Percentiles rank a stretch among this genome's conserved stretches.
These are phyloP conservation scores for Aegithalos caudatus DNA, from an alignment of 2,113 vertebrate genomes.

Conservation along the genomic window DNA sequence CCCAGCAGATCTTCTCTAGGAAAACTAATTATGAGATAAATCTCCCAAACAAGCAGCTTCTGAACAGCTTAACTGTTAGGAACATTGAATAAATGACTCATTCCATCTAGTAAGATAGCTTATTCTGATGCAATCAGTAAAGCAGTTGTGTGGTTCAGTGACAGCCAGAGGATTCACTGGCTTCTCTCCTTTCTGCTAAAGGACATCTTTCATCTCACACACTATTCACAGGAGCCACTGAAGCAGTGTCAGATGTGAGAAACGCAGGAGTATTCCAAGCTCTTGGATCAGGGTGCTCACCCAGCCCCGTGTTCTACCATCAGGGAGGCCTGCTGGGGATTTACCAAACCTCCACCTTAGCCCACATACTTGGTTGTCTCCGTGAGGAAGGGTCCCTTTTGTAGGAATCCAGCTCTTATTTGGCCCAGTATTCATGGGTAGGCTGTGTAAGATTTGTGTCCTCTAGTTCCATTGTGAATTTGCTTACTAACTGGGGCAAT, in stretches of 20 bases:
- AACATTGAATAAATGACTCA: conserved; percentile 26
- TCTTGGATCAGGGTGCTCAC: not conserved
- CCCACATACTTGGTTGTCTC: not conserved
- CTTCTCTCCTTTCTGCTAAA: not conserved
- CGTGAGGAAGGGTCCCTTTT: not conserved
- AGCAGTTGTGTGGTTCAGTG: not conserved
- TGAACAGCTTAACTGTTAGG: conserved; percentile 17
- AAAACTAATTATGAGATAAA: conserved; percentile 38
- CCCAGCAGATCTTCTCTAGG: not conserved
- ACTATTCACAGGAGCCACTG: not conserved
- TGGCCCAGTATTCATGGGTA: not conserved
- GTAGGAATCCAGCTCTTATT: not conserved
- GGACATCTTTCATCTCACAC: not conserved
- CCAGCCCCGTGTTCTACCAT: not conserved
- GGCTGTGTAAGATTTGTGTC: not conserved
- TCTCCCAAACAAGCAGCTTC: conserved; percentile 34
- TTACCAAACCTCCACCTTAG: not conserved
- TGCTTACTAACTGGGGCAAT: not conserved
- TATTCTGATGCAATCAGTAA: not conserved
- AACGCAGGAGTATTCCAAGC: not conserved
- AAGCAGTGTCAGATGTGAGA: not conserved
- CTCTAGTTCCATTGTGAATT: not conserved
- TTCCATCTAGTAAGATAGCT: not conserved
- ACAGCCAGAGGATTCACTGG: not conserved
- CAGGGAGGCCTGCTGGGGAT: not conserved